Evolutionary conservation across 2,113 vertebrate genomes (phyloP).

Genomic region (Maccullochella peelii): DNA sequence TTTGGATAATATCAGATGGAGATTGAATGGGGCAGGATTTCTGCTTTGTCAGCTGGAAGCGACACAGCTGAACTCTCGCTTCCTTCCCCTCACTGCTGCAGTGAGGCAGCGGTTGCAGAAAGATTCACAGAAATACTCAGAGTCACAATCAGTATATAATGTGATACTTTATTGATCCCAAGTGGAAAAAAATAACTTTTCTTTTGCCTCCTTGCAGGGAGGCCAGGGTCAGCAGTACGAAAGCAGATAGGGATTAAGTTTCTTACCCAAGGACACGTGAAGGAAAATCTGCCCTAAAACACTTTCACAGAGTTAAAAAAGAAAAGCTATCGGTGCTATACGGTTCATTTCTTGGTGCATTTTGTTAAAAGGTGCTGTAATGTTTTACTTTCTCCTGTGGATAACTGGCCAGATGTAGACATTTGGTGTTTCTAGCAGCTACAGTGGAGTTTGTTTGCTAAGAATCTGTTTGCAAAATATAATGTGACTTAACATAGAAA

Average conservation of each 20-base stretch:
- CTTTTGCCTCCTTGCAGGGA: not conserved
- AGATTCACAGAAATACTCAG: constrained; percentile 7
- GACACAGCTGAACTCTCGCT: constrained; percentile 34
- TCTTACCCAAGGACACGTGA: constrained; percentile 5
- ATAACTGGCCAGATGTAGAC: not conserved
- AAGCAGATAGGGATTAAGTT: constrained; percentile 28
- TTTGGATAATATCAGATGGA: constrained; percentile 71
- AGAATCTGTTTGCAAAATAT: not conserved
- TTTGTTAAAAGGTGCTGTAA: not conserved
- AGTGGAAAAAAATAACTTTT: constrained; percentile 18
- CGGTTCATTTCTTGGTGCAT: not conserved
- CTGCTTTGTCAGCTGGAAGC: constrained; percentile 50
- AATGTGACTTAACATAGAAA: constrained; percentile 8
- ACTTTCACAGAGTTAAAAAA: not conserved
- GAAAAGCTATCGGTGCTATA: not conserved
- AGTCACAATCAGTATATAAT: constrained; percentile 17
- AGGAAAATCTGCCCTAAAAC: constrained; percentile 1
- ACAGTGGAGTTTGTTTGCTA: too few species aligned
- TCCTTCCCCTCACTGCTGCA: not conserved
- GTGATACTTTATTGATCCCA: constrained; percentile 42
- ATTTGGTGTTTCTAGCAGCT: not conserved
- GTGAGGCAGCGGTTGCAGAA: constrained; percentile 3
- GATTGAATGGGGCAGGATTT: constrained; percentile 30
- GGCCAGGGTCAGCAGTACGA: constrained; percentile 17
- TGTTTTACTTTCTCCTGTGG: not conserved